Base-by-base conservation (phyloP, 30 jellyfish, hydroid and myxozoan species). In the Turritopsis rubra region DNA sequence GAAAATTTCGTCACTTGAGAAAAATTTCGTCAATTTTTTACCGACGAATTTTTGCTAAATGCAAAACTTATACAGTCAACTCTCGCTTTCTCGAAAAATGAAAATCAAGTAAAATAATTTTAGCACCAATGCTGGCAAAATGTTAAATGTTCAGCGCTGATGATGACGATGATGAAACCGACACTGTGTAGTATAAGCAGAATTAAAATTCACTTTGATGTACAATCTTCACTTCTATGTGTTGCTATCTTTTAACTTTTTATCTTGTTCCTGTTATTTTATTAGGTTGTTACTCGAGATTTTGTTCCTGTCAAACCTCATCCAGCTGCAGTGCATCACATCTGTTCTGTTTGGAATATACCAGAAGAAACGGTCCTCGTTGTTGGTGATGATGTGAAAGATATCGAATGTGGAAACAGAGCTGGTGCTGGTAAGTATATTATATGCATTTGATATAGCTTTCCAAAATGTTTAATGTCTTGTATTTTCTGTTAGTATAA, bases 261-360 rank as follows among this genome's bases (percentile, higher is more conserved):
- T 29, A 66, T 66, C 8, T 66, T 66, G 27, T 66, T 66, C 17
- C 76, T 66, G 80, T n/a, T 76, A 53, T 52, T 71, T 74, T 52
- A 17, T 21, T 54, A 93, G 99, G 74, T 89, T 24, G 73, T 93
- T 60, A 93, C 97, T n/a, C 82, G 99, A 28, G 97, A 93, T 29
- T 93, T 93, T 81, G 77, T 79, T 73, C 99, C 99, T 0, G 95
- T 83, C 8, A 93, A 93, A 82, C 99, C 99, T n/a, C 88, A 89
- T 52, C 99, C 99, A 18, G 99, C 97, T 17, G 86, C 96, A 1
- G 76, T 85, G 9, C 83, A 84, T 7, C 97, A 93, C 77, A 80
- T 93, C 53, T 94, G 97, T 52, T 52, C 88, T 23, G 52, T 17
- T 26, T 93, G 99, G 99, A 54, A 75, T 1, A 77, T 83, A 1